These are phyloP conservation scores for Sylvietta virens DNA, from an alignment of 2,113 vertebrate species.

Conservation along the genomic window DNA sequence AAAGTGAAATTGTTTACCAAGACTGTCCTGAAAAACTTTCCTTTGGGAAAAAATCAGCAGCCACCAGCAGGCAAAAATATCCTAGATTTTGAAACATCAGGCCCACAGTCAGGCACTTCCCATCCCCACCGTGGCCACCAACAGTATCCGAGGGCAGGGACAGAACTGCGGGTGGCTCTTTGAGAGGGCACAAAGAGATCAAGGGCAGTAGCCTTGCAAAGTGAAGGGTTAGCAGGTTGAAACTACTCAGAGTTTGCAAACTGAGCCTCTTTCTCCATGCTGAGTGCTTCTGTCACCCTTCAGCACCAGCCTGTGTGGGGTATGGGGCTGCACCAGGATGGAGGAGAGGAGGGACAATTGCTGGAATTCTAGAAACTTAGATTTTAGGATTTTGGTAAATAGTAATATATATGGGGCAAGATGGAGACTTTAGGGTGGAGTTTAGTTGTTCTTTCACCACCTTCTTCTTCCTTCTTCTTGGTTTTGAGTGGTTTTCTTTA, in stretches of 20 bases:
- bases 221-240: neutral
- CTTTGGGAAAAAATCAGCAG: too few species aligned
- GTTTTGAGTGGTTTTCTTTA: too few species aligned
- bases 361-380: too few species aligned
- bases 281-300: neutral
- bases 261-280: neutral
- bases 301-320: accelerated
- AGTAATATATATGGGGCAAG: too few species aligned
- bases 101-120: neutral
- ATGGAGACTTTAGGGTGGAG: too few species aligned
- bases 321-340: neutral
- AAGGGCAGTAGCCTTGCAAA: neutral
- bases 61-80: too few species aligned
- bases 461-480: too few species aligned
- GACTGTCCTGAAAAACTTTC: too few species aligned
- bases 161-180: neutral
- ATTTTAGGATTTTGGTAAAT: too few species aligned
- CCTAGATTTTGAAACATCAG: too few species aligned
- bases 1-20: too few species aligned
- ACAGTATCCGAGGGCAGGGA: accelerated
- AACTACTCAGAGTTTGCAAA: neutral
- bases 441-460: too few species aligned
- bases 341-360: neutral
- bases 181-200: neutral
- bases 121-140: neutral